Evolutionary conservation across 1,140 invertebrate species (phyloP), one percentile per base, ranked within the genome.

Genomic region (Cotesia chilonis): DNA sequence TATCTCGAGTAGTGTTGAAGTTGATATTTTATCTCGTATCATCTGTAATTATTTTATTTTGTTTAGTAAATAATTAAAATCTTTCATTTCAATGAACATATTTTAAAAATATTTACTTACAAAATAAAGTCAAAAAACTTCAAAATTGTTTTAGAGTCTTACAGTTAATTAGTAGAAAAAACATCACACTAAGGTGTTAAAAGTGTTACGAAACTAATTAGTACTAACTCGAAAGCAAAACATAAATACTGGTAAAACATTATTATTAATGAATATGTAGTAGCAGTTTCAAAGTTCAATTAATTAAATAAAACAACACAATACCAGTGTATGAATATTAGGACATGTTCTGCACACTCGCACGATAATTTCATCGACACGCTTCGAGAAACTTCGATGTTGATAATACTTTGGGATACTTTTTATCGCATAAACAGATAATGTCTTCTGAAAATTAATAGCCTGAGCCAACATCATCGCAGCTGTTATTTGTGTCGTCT

Each of bases 21-120:
- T 95, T 1, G 94, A 95, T 65, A 96, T 90, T 79, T 92, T 88
- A 79, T 96, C 94, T 4, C 92, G 88, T 14, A 96, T 89, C 75
- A 94, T 87, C 92, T 93, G 77, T 12, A 76, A 28, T 76, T 71
- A 67, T 17, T 20, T 12, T 72, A 76, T 68, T 65, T 63, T 38
- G 72, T 60, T 36, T 66, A 47, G 38, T 68, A 17, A 57, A 36
- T 41, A 9, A 14, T 57, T 4, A 41, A 12, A 70, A 59, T 20
- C 12, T 66, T 55, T 67, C 60, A 69, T 54, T 74, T 60, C 55
- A 74, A 35, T 36, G 3, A 28, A 28, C 28, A 28, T 2, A 28
- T 28, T 28, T 28, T 28, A 28, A 28, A 28, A 28, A 28, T 28
- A 28, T 28, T 28, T 28, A 28, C 2, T 28, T 28, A 28, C 28